These are phyloP conservation scores for Drosophila mettleri DNA, from an alignment of 2,888 invertebrate genomes.

Conservation along the genomic window DNA sequence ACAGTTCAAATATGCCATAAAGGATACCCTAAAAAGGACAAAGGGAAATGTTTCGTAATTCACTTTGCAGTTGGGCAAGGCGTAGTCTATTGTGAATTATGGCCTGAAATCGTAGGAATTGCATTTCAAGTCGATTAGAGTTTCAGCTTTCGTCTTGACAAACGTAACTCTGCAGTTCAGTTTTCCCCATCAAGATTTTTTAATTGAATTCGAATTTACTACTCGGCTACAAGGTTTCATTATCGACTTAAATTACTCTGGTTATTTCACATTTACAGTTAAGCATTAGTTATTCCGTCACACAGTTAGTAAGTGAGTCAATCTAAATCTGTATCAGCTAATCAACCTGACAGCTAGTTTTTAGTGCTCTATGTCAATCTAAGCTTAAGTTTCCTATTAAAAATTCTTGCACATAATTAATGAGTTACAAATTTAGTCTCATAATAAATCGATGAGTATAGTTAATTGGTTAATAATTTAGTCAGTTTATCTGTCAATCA, in stretches of 20 bases:
- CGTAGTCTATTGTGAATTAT: slow-evolving; percentile 5
- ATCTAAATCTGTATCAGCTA: not conserved
- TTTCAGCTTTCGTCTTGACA: not conserved
- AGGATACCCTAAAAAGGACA: not conserved
- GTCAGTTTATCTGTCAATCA: too few species aligned
- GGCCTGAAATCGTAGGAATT: not conserved
- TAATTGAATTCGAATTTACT: slow-evolving; percentile 1
- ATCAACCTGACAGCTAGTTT: not conserved
- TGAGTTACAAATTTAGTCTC: too few species aligned
- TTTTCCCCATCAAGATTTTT: not conserved
- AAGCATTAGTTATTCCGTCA: too few species aligned
- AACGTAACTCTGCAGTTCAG: not conserved
- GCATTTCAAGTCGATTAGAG: slow-evolving; percentile 6
- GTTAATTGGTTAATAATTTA: too few species aligned
- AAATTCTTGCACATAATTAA: too few species aligned
- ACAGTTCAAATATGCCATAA: slow-evolving; percentile 2
- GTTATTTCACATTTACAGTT: too few species aligned
- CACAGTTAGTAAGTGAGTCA: not conserved
- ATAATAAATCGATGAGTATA: too few species aligned
- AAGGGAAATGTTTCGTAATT: slow-evolving; percentile 3
- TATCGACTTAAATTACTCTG: too few species aligned
- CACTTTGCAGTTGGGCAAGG: not conserved
- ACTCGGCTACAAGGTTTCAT: not conserved
- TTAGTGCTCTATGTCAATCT: too few species aligned
- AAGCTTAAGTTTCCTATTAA: too few species aligned